Evolutionary conservation across 2,113 vertebrate species (phyloP), one percentile per base, ranked within the genome.

Genomic region (Lophius piscatorius): DNA sequence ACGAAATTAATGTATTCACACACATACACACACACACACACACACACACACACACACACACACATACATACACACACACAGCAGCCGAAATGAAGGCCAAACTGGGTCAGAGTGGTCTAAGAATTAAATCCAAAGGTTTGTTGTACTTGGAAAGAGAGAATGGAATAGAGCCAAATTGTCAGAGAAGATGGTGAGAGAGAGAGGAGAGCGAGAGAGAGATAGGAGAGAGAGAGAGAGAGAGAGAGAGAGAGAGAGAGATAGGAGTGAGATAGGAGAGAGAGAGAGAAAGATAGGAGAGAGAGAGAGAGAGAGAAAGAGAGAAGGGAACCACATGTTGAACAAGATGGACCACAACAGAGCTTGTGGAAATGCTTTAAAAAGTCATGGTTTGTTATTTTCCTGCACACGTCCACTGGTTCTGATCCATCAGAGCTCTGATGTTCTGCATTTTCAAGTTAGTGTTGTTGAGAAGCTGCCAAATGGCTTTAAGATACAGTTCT

Each of bases 321-420:
- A 55, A 74, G 26, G 45, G 70, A 76, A 83, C 72, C 88, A 86
- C 63, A 80, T 89, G 84, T 78, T 84, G 22, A 55, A 70, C 49
- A 41, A 70, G 51, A 38, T 57, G 46, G 58, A 86, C 61, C 67
- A 64, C 31, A 68, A 55, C 66, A 56, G 49, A 50, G 58, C 70
- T 68, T 55, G 68, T 44, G 73, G 59, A 60, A 78, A 72, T 70
- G 45, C 49, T 74, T n/a, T 13, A 57, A 33, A 51, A 63, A 61
- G 51, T 28, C 39, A 10, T 24, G 54, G 56, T 34, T 62, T 71
- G 63, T 77, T 74, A 59, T 38, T 52, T 55, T 68, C 78, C 73
- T 63, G 58, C 41, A 51, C 61, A 55, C 44, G 54, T 62, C 74
- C 64, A 54, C 14, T 1, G 39, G 31, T 59, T 35, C 18, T 38